phyloP scores from a whole-genome alignment of 2,888 invertebrate genomes.

The Lepidocyrtoides sp. region DNA sequence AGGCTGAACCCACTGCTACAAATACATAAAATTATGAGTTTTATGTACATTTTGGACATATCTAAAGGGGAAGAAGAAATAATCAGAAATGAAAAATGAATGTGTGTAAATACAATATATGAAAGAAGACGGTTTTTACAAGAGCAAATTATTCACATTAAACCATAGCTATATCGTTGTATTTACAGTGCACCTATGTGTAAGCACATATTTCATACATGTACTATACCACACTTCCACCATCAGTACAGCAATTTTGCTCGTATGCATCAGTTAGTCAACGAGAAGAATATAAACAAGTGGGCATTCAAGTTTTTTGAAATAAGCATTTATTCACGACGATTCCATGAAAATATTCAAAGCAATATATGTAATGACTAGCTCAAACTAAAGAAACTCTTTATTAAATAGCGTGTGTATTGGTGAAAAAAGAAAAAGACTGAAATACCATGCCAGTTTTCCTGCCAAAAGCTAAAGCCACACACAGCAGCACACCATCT shows the following conservation, averaged over 20 bases:
- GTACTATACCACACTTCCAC: too few species aligned
- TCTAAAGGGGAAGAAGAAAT: conserved; percentile 50
- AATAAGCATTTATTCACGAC: background rate
- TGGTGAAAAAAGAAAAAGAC: background rate
- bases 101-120: conserved; percentile 2
- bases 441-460: background rate
- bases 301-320: too few species aligned
- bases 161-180: background rate
- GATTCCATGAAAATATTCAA: background rate
- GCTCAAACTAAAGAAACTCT: background rate
- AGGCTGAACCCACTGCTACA: conserved; percentile 76
- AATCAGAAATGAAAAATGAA: conserved; percentile 56
- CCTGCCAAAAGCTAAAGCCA: background rate
- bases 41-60: conserved; percentile 72
- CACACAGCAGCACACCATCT: conserved; percentile 1
- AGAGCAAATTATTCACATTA: conserved; percentile 15
- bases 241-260: too few species aligned
- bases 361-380: background rate
- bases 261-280: too few species aligned
- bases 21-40: conserved; percentile 77
- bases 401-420: background rate
- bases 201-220: too few species aligned
- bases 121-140: background rate
- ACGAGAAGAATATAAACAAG: too few species aligned
- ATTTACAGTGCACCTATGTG: too few species aligned